Evolutionary conservation across 2,113 vertebrate genomes (phyloP).

Genomic region (Colinus virginianus): DNA sequence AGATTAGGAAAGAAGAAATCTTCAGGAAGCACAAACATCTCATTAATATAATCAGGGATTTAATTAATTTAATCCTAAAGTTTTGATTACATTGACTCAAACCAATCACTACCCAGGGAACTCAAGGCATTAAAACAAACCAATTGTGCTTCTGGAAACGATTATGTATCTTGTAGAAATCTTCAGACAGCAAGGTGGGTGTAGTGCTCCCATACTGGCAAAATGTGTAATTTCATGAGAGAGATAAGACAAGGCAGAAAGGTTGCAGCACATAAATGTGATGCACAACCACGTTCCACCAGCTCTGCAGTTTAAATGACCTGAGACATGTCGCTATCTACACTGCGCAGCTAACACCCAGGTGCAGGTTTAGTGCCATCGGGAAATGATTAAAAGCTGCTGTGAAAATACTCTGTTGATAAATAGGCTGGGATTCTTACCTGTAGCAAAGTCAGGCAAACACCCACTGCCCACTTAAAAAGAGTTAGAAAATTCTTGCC

Average conservation of each 20-base stretch:
- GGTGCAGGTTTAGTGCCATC: not conserved
- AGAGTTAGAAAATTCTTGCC: not conserved
- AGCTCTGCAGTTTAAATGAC: not conserved
- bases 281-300: not conserved
- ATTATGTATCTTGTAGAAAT: not conserved
- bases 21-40: not conserved
- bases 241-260: conserved; percentile 3
- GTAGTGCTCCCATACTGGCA: not conserved
- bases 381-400: not conserved
- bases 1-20: not conserved
- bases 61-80: conserved; percentile 6
- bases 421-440: not conserved
- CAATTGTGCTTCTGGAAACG: not conserved
- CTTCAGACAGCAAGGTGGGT: not conserved
- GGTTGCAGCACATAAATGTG: not conserved
- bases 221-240: not conserved
- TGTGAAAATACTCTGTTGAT: not conserved
- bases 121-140: not conserved
- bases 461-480: not conserved
- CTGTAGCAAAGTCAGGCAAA: not conserved
- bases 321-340: not conserved
- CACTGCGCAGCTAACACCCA: not conserved
- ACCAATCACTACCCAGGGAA: not conserved
- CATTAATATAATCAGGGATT: not conserved
- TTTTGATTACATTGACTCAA: not conserved